These are phyloP conservation scores for Drosophila lacertosa DNA, from an alignment of 1,140 invertebrate genomes.

Conservation along the genomic window DNA sequence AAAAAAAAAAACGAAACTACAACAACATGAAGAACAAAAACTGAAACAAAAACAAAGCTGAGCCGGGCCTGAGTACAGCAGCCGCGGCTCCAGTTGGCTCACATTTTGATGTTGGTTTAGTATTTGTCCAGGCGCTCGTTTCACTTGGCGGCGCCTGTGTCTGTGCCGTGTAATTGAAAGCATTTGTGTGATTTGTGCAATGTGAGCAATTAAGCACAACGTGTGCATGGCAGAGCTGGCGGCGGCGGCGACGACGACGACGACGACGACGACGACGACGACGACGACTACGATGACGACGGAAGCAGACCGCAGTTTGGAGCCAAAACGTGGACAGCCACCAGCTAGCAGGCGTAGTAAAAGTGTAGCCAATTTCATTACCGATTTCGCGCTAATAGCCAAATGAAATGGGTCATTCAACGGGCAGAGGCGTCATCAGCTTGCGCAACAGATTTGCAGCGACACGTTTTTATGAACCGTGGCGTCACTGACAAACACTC, in stretches of 20 bases:
- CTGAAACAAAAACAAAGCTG: slow-evolving; percentile 39
- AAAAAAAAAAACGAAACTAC: slow-evolving; percentile 2
- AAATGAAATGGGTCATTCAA: slow-evolving; percentile 35
- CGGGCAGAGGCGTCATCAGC: slow-evolving; percentile 21
- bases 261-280: slow-evolving; percentile 15
- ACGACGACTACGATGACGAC: too few species aligned
- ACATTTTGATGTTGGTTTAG: slow-evolving; percentile 53
- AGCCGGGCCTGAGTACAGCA: slow-evolving; percentile 4
- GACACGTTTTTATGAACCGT: slow-evolving; percentile 13
- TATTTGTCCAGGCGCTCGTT: slow-evolving; percentile 68
- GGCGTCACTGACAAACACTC: slow-evolving; percentile 8
- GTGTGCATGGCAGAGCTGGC: slow-evolving; percentile 19
- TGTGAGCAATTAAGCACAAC: slow-evolving; percentile 65
- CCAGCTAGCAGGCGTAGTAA: slow-evolving; percentile 39
- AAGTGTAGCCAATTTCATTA: slow-evolving; percentile 78
- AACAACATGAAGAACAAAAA: slow-evolving; percentile 13
- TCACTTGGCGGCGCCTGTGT: slow-evolving; percentile 33
- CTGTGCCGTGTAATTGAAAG: slow-evolving; percentile 75
- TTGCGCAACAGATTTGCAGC: slow-evolving; percentile 53
- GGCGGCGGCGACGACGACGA: not conserved
- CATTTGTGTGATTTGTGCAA: slow-evolving; percentile 81
- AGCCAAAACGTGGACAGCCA: slow-evolving; percentile 37
- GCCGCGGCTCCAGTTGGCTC: slow-evolving; percentile 8
- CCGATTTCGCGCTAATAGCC: slow-evolving; percentile 63
- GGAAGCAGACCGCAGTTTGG: slow-evolving; percentile 15